Base-by-base conservation (phyloP, 2,113 vertebrate genomes). In the Alosa alosa region DNA sequence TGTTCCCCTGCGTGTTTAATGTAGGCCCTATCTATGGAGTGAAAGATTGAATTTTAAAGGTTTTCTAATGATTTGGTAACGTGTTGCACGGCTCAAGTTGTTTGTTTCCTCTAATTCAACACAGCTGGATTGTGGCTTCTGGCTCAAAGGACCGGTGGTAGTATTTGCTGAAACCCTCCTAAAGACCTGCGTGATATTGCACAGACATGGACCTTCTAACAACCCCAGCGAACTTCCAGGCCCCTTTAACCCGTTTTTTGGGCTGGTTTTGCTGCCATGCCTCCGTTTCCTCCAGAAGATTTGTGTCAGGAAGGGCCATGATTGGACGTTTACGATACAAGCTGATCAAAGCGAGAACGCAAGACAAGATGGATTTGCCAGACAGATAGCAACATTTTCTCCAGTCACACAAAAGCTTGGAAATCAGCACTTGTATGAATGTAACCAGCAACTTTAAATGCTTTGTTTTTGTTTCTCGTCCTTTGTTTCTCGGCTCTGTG, bases 91-190 rank as follows among this genome's bases (percentile, higher is more conserved):
- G 82, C 44, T 82, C 25, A 3, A 55, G 72, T 5, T 84, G 55
- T 86, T 85, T 86, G 82, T 81, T 84, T 89, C 81, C 84, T 84
- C 55, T 84, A 84, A 88, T 81, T 84, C 20, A 50, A 39, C 68
- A 60, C 50, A 50, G 85, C 83, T 85, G 83, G 7, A 83, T 31
- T 31, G 57, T 84, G 64, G 84, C 46, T 47, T 88, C 82, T 84
- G 82, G 84, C 83, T 84, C 20, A n/a, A 15, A 20, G 49, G 22
- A 72, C 22, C 78, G 10, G 13, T 82, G 46, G 46, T 88, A 82
- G 81, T 68, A 22, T 82, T 60, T 82, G n/a, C 20, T 52, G 2
- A 85, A 10, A 7, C 10, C 55, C 50, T n/a, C 39, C 39, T 81
- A 81, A 81, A 82, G 31, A 44, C 82, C 44, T 44, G 36, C 75